A percentile compares a stretch with the other conserved stretches of the same genome.
phyloP scores from a whole-genome alignment of 1,140 invertebrate genomes.

The Drosophila lacteicornis region DNA sequence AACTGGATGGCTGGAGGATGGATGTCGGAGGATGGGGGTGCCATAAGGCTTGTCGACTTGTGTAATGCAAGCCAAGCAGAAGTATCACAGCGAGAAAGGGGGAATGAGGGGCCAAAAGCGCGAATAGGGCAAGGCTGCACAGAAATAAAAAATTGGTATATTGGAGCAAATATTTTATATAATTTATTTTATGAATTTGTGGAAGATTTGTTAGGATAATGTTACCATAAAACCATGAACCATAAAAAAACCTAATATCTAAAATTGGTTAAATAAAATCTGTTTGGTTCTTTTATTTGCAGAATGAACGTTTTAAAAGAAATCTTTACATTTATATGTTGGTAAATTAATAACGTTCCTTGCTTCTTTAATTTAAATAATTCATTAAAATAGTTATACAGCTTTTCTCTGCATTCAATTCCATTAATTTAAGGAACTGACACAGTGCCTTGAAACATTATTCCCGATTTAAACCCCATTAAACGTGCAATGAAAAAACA shows the following conservation, averaged over 20 bases:
- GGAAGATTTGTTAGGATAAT: too few species aligned
- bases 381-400: too few species aligned
- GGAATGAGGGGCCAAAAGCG: constrained; percentile 16
- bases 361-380: too few species aligned
- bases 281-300: too few species aligned
- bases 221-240: too few species aligned
- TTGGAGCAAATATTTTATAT: not conserved
- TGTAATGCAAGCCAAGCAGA: constrained; percentile 69
- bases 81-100: constrained; percentile 31
- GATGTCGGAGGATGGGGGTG: constrained; percentile 16
- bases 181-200: not conserved
- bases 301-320: too few species aligned
- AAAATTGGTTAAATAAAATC: too few species aligned
- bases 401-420: too few species aligned
- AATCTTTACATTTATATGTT: too few species aligned
- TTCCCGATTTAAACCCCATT: too few species aligned
- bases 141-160: not conserved
- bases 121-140: constrained; percentile 19
- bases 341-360: not conserved
- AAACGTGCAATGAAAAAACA: too few species aligned
- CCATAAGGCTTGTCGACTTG: constrained; percentile 47
- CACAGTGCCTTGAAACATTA: not conserved
- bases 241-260: too few species aligned
- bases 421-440: not conserved
- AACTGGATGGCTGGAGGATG: constrained; percentile 9